Base-by-base conservation (phyloP, 2,113 vertebrate genomes). In the Pleuronectes platessa region DNA sequence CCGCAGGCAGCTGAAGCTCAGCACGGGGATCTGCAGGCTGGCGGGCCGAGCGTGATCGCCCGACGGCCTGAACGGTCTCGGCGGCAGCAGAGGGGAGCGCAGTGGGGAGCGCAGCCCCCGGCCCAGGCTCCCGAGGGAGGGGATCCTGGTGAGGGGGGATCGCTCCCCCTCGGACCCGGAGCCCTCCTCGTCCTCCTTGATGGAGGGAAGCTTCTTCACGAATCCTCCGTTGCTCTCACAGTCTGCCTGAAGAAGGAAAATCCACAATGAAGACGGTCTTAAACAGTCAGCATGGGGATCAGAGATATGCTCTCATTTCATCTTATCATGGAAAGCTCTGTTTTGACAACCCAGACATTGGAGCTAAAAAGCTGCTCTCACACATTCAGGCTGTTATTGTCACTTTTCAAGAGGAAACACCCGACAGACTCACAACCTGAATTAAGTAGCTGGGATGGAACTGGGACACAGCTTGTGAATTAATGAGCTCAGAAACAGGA, bases 181-280 rank as follows among this genome's bases (percentile, higher is more conserved):
- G 0, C 90, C 92, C 60, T 96, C 95, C 68, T 96, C 95, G 1
- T 95, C 95, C 79, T 96, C 95, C 24, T 79, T 90, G 71, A 96
- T 96, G 49, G 94, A 94, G 5, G 95, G 90, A 12, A 95, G 92
- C 78, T 95, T 95, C 83, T 95, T 94, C 67, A 92, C 53, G 40
- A 95, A 81, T 3, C 93, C 95, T 0, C 95, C 95, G 2, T 95
- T 95, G 42, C 89, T 94, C 86, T 95, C 94, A 55, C 88, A 93
- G 73, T 94, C 93, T 17, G 84, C 62, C 95, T 95, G 62, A 35
- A 17, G 31, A 31, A 27, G 1, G 13, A 14, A 62, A 62, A 53
- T n/a, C 26, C 20, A 12, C 5, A 10, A 10, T 37, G 35, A 37
- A 37, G 35, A 37, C 7, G 31, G 31, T 1, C 31, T 2, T 35